Evolutionary conservation across 2,113 vertebrate genomes (phyloP).

Genomic region (Psephotus haematonotus): DNA sequence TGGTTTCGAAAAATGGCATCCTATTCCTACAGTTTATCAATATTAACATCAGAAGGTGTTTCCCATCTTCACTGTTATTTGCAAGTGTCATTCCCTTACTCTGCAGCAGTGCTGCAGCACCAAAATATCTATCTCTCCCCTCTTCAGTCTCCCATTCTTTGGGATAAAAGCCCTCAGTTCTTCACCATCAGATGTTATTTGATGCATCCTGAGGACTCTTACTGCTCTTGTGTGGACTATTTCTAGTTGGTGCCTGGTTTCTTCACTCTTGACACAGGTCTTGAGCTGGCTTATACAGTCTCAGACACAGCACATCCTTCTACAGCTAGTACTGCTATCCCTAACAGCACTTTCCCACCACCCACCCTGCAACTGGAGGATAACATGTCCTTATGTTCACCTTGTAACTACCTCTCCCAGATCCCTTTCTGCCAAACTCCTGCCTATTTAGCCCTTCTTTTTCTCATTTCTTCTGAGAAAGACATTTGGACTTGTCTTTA

Average conservation of each 20-base stretch:
- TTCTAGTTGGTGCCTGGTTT: background rate
- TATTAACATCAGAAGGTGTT: background rate
- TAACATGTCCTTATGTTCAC: fast-evolving
- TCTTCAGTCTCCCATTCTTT: background rate
- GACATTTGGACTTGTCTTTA: background rate
- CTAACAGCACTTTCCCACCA: background rate
- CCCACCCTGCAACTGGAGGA: background rate
- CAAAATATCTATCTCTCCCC: background rate
- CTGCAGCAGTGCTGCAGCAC: background rate
- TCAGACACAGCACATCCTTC: background rate
- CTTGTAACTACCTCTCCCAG: fast-evolving
- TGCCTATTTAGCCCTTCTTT: background rate
- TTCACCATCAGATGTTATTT: background rate
- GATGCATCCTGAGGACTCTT: background rate
- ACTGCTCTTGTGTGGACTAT: background rate
- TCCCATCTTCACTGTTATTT: background rate
- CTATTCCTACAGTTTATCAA: background rate
- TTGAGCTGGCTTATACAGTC: background rate
- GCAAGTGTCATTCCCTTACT: background rate
- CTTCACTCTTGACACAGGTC: background rate
- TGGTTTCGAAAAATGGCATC: background rate
- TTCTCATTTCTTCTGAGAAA: background rate
- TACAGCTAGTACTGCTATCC: background rate
- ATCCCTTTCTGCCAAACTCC: background rate
- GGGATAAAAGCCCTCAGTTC: background rate